Evolutionary conservation across 2,888 invertebrate species (phyloP), one percentile per base, ranked within the genome.

Genomic region (Gibbula magus): DNA sequence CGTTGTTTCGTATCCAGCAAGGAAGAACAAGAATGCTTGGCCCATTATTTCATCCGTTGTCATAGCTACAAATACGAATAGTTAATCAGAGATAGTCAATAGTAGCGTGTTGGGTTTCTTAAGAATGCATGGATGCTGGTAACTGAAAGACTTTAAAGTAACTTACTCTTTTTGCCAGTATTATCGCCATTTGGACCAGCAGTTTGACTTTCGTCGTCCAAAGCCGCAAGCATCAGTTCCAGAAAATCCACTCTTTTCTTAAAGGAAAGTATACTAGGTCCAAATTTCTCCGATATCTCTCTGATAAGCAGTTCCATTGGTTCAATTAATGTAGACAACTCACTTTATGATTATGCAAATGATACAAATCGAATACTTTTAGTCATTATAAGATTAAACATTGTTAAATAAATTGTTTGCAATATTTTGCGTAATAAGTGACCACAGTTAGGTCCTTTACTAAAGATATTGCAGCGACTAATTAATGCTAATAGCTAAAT

Each of bases 1-100:
- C n/a, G 87, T 88, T 1, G 88, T 88, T 79, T 88, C 88, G 73
- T 84, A 87, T 0, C 88, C 89, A 73, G 88, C 89, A 18, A 86
- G 45, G 73, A 87, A 88, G 74, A 89, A 87, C 5, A 86, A 54
- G 75, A 88, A 84, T 0, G 83, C 81, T 70, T 87, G 86, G 2
- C 79, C 86, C 25, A 82, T 83, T 1, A 88, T 79, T 75, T 88
- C 87, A 25, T 86, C 83, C 16, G 77, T 81, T 16, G 84, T 85
- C 73, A 88, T 73, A 22, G 56, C 88, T 88, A 80, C 61, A 81
- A 83, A 54, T 25, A 77, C 2, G n/a, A 5, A 45, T 4, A 10
- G 32, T 18, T 25, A 5, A 75, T n/a, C 52, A 18, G 7, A 39
- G 18, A 20, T 35, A 16, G 13, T 39, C 20, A 70, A 20, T 16